Evolutionary conservation across 2,113 vertebrate genomes (phyloP), one percentile per base, ranked within the genome.

Genomic region (Mohoua ochrocephala): DNA sequence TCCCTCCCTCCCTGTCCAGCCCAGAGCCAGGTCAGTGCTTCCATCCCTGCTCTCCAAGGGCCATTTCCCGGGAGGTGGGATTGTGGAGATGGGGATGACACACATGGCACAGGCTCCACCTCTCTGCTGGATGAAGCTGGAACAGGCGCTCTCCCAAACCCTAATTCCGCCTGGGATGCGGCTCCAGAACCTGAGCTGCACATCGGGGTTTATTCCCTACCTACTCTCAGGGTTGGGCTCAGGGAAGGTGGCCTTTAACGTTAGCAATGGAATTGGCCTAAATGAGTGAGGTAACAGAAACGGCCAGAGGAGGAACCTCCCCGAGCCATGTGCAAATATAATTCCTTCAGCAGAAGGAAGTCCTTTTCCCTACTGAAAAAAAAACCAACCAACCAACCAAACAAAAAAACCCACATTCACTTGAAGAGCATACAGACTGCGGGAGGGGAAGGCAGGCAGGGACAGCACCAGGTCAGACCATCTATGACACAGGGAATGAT

Each of bases 261-360:
- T 95, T 92, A 97, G 96, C 95, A 91, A 97, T 96, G 90, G 95
- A 95, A 97, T 95, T 96, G 96, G 94, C 97, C 84, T 87, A 97
- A 93, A 95, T 95, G 96, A 97, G 96, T 98, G 98, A 98, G 98
- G 98, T 98, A 98, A 98, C 94, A 60, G 97, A 97, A 97, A 95
- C 45, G 96, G 97, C 96, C 97, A 83, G 97, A 95, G 96, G 89
- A 95, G 86, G 67, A 50, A 49, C 77, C 94, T 95, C 96, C 96
- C 97, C 60, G 74, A 94, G 95, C 93, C 97, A 52, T 97, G 98
- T 98, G 97, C 97, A 97, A 98, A 97, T 96, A 87, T 73, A 78
- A 94, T 79, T 97, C 95, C 97, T 96, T 97, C 93, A 44, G 61
- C 52, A 39, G 86, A 91, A 95, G 94, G 95, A 96, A 96, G 57